Percentiles rank a stretch among this genome's conserved stretches.
phyloP scores from a whole-genome alignment of 2,888 invertebrate species.

The Monoplex corrugatus region DNA sequence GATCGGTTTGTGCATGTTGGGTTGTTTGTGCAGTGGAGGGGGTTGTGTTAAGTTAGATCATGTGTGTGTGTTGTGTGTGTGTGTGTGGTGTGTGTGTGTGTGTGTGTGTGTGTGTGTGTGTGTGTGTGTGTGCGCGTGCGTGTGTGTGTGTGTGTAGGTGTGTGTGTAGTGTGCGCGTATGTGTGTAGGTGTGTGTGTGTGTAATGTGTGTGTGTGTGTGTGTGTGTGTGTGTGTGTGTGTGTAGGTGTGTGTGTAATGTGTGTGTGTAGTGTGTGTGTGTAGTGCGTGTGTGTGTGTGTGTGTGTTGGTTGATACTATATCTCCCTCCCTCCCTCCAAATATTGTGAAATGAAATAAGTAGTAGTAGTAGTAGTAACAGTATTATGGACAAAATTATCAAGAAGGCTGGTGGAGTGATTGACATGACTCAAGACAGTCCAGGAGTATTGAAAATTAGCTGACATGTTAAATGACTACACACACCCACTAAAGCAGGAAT shows the following conservation, averaged over 20 bases:
- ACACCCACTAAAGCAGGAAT: too few species aligned
- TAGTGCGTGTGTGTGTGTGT: not conserved
- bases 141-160: not conserved
- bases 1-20: too few species aligned
- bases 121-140: constrained; percentile 4
- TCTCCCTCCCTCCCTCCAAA: too few species aligned
- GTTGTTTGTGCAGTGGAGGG: not conserved
- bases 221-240: not conserved
- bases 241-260: not conserved
- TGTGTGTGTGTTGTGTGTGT: not conserved
- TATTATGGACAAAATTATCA: too few species aligned
- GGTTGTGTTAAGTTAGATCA: not conserved
- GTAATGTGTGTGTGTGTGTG: constrained; percentile 4
- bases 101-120: not conserved
- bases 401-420: too few species aligned
- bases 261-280: not conserved
- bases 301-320: too few species aligned
- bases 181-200: not conserved
- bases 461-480: too few species aligned
- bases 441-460: too few species aligned
- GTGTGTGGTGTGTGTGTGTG: not conserved
- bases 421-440: too few species aligned
- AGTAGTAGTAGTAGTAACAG: too few species aligned
- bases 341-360: too few species aligned
- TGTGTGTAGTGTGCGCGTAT: too few species aligned